phyloP scores from a whole-genome alignment of 2,113 vertebrate genomes.

The Grammomys surdaster region DNA sequence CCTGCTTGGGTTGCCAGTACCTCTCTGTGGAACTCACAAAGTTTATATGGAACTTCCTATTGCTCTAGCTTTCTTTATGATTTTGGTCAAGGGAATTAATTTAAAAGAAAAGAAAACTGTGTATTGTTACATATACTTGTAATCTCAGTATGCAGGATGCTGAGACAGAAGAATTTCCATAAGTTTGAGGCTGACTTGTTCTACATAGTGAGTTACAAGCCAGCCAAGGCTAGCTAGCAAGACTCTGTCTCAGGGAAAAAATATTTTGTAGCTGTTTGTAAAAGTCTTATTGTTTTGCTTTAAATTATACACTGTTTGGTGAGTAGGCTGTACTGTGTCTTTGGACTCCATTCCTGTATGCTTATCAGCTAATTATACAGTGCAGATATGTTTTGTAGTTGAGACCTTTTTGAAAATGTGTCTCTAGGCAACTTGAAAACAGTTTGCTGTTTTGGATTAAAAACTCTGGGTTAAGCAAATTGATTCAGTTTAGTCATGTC shows the following conservation, averaged over 20 bases:
- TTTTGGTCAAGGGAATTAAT: conserved; percentile 81
- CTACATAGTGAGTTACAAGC: neutral
- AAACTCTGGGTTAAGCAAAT: neutral
- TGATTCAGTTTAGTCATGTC: neutral
- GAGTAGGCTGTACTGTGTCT: conserved; percentile 77
- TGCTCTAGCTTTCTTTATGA: conserved; percentile 77
- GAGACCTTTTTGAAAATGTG: conserved; percentile 6
- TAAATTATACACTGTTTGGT: conserved; percentile 75
- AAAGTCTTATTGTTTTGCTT: conserved; percentile 71
- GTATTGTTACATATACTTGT: too few species aligned
- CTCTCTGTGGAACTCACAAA: conserved; percentile 80
- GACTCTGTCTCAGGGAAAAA: neutral
- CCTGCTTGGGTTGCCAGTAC: conserved; percentile 68
- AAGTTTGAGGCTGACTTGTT: neutral
- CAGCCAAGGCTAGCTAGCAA: neutral
- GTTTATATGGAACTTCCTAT: conserved; percentile 80
- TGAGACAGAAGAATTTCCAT: neutral
- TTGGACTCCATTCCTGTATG: conserved; percentile 71
- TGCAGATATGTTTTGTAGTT: conserved; percentile 73
- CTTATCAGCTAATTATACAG: conserved; percentile 75
- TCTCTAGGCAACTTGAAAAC: conserved; percentile 59
- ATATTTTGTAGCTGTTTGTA: conserved; percentile 78
- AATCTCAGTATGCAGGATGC: neutral
- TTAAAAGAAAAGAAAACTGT: neutral
- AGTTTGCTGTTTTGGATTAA: conserved; percentile 6